Evolutionary conservation across 1,140 invertebrate genomes (phyloP).

Genomic region (Lucilia sericata): DNA sequence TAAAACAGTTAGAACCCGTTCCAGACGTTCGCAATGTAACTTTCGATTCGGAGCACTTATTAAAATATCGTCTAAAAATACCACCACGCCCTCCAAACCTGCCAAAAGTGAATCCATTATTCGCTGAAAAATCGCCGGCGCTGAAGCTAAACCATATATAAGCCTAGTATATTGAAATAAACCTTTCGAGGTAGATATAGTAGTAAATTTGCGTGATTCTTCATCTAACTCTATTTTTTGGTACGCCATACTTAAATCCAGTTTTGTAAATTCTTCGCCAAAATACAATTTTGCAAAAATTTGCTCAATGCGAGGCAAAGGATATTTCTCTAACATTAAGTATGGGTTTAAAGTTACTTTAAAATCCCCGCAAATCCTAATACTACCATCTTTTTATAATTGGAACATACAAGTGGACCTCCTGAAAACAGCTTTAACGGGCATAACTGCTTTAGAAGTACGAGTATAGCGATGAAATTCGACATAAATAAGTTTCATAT

Average conservation of each 20-base stretch:
- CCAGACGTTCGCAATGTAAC: no score
- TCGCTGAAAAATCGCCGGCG: slow-evolving; percentile 56
- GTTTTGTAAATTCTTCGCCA: slow-evolving; percentile 52
- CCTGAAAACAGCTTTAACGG: no score
- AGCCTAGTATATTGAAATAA: slow-evolving; percentile 50
- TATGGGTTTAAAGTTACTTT: slow-evolving; percentile 41
- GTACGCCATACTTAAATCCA: slow-evolving; percentile 48
- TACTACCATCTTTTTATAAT: slow-evolving; percentile 66
- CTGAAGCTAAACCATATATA: slow-evolving; percentile 52
- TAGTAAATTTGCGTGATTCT: slow-evolving; percentile 48
- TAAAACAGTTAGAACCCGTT: no score
- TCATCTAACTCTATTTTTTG: slow-evolving; percentile 48
- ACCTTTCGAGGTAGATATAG: slow-evolving; percentile 51
- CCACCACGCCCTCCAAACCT: slow-evolving; percentile 51
- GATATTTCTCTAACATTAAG: slow-evolving; percentile 52
- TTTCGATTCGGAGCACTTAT: slow-evolving; percentile 48
- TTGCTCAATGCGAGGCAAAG: slow-evolving; percentile 54
- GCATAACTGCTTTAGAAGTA: no score
- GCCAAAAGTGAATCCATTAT: slow-evolving; percentile 54
- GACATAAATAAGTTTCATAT: no score
- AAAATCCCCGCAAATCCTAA: no score
- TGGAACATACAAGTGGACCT: no score
- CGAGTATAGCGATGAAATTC: no score
- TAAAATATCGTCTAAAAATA: slow-evolving; percentile 55
- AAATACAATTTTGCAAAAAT: slow-evolving; percentile 51